These are phyloP conservation scores for Diplazon laetatorius DNA, from an alignment of 2,888 invertebrate species.

Conservation along the genomic window DNA sequence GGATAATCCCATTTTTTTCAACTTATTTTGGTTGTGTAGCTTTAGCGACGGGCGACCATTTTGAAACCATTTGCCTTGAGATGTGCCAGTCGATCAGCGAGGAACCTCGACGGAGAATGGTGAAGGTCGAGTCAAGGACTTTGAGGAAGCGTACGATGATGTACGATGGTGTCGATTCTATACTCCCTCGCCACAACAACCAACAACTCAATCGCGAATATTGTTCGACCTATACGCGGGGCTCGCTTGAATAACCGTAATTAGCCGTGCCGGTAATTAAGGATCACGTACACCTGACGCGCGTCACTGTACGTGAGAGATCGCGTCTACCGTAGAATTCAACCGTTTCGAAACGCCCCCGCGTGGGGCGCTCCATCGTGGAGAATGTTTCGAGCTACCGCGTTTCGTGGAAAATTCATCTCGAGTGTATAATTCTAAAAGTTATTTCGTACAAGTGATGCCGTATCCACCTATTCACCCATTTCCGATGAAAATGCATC, in stretches of 20 bases:
- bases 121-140: not conserved
- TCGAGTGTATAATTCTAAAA: conserved; percentile 45
- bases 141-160: conserved; percentile 14
- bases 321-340: conserved; percentile 49
- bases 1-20: too few species aligned
- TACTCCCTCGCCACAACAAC: conserved; percentile 21
- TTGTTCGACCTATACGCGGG: not conserved
- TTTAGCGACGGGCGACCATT: too few species aligned
- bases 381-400: conserved; percentile 4
- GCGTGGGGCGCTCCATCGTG: not conserved
- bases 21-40: too few species aligned
- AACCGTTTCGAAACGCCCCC: not conserved
- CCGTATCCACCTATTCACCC: not conserved
- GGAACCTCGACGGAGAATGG: not conserved
- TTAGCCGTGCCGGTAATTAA: conserved; percentile 76
- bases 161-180: not conserved
- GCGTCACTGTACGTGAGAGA: conserved; percentile 67
- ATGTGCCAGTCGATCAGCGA: not conserved
- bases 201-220: conserved; percentile 46
- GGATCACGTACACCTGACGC: conserved; percentile 69
- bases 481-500: conserved; percentile 30
- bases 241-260: conserved; percentile 72
- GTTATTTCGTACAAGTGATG: conserved; percentile 32
- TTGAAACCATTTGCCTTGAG: not conserved
- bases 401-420: not conserved